Evolutionary conservation across 2,797 vertebrate species (phyloP), one percentile per base, ranked within the genome.

Genomic region (Lepidocolaptes lacrymiger): DNA sequence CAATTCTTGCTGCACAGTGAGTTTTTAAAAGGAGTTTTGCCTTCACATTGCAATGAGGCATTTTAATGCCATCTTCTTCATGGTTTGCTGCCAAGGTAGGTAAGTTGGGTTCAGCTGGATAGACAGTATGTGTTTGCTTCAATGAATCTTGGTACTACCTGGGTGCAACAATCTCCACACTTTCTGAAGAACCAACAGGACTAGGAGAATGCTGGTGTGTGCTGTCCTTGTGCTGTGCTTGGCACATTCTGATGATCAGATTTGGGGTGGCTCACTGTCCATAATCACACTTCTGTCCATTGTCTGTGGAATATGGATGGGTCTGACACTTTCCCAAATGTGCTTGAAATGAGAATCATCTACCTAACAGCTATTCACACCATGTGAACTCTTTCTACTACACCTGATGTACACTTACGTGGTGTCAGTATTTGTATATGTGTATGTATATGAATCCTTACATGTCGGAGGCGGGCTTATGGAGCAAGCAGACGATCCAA

Each of bases 51-150:
- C 34, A 34, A 13, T 46, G 37, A 72, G 48, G 8, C 18, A 73
- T 63, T 94, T 96, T 82, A 84, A 61, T 67, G 16, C 28, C 22
- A 44, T n/a, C 56, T 66, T 88, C 39, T n/a, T 32, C 16, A 10
- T 2, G 6, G 11, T 84, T 86, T 89, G 14, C 28, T 59, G 28
- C 34, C 59, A 56, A 81, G 19, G 30, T 36, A 44, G 21, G 55
- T 32, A 34, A 46, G 18, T 79, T 79, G 79, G 10, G 0, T 51
- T 93, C 41, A 59, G 22, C 27, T 69, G 64, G 15, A 10, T 91
- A 85, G 55, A 41, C 27, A 54, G 4, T 44, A 27, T 54, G 9
- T 41, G 5, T 48, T 86, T 86, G n/a, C 19, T 87, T 86, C 77
- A 56, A 1, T 66, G 75, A 71, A 67, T 52, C 41, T 85, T 73